Evolutionary conservation across 2,113 vertebrate genomes (phyloP), one percentile per base, ranked within the genome.

Genomic region (Cranoglanis bouderius): DNA sequence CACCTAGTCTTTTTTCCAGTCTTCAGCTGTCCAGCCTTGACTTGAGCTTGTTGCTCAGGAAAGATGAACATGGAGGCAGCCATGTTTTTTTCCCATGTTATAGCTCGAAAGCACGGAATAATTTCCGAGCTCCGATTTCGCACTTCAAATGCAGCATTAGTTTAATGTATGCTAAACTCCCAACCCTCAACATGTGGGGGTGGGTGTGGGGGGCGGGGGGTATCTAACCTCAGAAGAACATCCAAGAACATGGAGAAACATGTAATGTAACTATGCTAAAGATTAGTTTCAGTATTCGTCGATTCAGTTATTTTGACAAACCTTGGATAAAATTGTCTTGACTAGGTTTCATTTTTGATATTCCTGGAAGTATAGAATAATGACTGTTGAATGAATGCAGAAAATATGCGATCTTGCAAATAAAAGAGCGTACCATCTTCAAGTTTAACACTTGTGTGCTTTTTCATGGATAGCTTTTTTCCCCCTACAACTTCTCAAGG

Each of bases 401-500:
- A 61, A 57, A 67, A 67, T 67, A n/a, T 67, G 63, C 63, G 24
- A 24, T 46, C 13, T 29, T 49, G 75, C 9, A 55, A 81, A 53
- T 3, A 81, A 16, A 55, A 32, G n/a, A 81, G 7, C 2, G 2
- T 19, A 53, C 16, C 21, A 14, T 77, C 43, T 77, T 77, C 40
- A 13, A 46, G 12, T 35, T 14, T 24, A 84, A 49, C 40, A 32
- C 24, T 46, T 24, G 35, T 85, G 57, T 83, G 18, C n/a, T 88
- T 86, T 86, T 40, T 61, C 38, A 82, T 32, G 51, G 6, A 35
- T 72, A 70, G 43, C 7, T 72, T 38, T 6, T 32, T 63, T 65
- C n/a, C 12, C 12, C 21, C 61, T 75, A 32, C 21, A 74, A 63
- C 35, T 85, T 89, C 38, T 88, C 86, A 90, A 89, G 86, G 89